Evolutionary conservation across 2,797 vertebrate species (phyloP).

Genomic region (Synaphobranchus kaupii): DNA sequence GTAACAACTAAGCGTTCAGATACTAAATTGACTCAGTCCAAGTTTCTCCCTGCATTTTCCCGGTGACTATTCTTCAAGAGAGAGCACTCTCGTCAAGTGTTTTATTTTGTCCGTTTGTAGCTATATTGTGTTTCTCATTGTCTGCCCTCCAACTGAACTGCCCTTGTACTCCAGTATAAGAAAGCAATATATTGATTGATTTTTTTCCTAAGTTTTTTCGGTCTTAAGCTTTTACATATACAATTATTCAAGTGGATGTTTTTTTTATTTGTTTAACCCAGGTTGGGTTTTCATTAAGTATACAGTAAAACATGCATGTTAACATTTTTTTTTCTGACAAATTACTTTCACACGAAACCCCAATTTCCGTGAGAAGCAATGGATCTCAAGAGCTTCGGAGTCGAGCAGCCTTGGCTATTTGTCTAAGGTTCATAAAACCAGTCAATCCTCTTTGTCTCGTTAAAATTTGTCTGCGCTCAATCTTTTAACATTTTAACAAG

Average conservation of each 20-base stretch:
- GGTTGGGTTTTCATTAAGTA: neutral
- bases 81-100: constrained; percentile 45
- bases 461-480: constrained; percentile 9
- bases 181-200: too few species aligned
- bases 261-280: constrained; percentile 20
- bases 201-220: too few species aligned
- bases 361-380: neutral
- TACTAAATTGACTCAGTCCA: constrained; percentile 55
- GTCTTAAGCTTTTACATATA: neutral
- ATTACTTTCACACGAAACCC: neutral
- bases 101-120: constrained; percentile 44
- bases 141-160: constrained; percentile 46
- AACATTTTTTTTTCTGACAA: constrained; percentile 2
- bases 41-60: constrained; percentile 44
- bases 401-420: neutral
- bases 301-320: neutral
- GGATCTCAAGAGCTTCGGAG: neutral
- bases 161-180: constrained; percentile 43
- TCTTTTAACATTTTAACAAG: neutral
- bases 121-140: constrained; percentile 9
- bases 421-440: neutral
- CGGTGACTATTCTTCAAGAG: constrained; percentile 50
- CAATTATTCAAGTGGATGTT: constrained; percentile 18
- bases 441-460: neutral
- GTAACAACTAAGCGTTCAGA: constrained; percentile 67